Conservation (phyloP, 2,113 vertebrate genomes). For the Bos javanicus region DNA sequence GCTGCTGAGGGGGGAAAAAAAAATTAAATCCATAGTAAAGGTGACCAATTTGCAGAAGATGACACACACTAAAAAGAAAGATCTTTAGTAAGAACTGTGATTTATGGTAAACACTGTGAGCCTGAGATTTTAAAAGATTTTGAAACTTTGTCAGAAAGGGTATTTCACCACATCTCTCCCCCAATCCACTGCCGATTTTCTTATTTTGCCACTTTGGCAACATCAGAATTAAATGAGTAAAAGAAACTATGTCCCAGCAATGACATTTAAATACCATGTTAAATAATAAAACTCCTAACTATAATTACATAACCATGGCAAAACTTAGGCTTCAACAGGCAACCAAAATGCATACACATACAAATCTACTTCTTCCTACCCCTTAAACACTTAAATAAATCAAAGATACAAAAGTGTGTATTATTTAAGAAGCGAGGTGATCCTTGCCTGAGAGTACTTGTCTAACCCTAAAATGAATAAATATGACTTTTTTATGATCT, state of each 20-base stretch:
- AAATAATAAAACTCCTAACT: background rate
- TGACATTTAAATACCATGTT: background rate
- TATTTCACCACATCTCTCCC: background rate
- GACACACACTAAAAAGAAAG: background rate
- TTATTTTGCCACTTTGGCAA: background rate
- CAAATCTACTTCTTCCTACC: background rate
- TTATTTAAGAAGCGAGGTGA: background rate
- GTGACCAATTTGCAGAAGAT: background rate
- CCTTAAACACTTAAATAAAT: background rate
- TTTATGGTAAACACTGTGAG: background rate
- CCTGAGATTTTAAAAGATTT: background rate
- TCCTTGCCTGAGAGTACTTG: background rate
- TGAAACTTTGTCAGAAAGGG: background rate
- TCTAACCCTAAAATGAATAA: background rate
- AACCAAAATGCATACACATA: background rate
- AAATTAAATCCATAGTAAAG: background rate
- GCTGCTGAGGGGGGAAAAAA: conserved; percentile 73
- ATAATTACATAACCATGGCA: background rate
- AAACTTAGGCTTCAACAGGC: background rate
- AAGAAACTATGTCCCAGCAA: background rate
- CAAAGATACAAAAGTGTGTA: background rate
- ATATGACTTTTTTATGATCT: background rate
- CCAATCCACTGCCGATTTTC: background rate
- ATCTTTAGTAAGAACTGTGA: background rate
- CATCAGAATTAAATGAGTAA: background rate